Base-by-base conservation (phyloP, 2,113 vertebrate genomes). In the Takifugu bimaculatus region DNA sequence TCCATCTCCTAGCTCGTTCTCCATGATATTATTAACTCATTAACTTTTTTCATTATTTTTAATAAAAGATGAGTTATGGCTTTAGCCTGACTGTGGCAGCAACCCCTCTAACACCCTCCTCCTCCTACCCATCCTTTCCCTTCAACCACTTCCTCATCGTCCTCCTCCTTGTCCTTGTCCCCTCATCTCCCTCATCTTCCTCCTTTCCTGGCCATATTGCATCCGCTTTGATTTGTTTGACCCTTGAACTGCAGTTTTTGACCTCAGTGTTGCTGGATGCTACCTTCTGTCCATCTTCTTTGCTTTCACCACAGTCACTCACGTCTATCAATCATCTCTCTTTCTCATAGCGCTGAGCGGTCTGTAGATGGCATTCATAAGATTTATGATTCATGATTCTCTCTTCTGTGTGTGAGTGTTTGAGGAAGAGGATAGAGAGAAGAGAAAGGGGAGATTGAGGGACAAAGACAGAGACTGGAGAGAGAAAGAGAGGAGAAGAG, bases 11-110 rank as follows among this genome's bases (percentile, higher is more conserved):
- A 79, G 80, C 79, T 78, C 83, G 84, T 84, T 85, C 85, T 87
- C 78, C 75, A 77, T 72, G 88, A 89, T 87, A 87, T 89, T 89
- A 87, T 87, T 87, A 87, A 88, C 84, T 87, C 86, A 87, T 89
- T 89, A 89, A 88, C 84, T 88, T 87, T 89, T 89, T 86, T 87
- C 85, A 88, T 88, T 88, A 86, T 88, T 89, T 88, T 88, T 88
- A 88, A 89, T 89, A 88, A 89, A 88, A 88, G 88, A 89, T 89
- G 88, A 87, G 88, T 88, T 87, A 89, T 89, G 88, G 84, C 86
- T 88, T 87, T 82, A 88, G 88, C 86, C 79, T 89, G 81, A 68
- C 75, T 79, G 82, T 83, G 83, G 78, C 85, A 86, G 79, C 81
- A 71, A 44, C 73, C 73, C 68, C 74, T 69, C 65, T 42, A 20